Evolutionary conservation across 2,113 vertebrate genomes (phyloP).

Genomic region (Camelus dromedarius): DNA sequence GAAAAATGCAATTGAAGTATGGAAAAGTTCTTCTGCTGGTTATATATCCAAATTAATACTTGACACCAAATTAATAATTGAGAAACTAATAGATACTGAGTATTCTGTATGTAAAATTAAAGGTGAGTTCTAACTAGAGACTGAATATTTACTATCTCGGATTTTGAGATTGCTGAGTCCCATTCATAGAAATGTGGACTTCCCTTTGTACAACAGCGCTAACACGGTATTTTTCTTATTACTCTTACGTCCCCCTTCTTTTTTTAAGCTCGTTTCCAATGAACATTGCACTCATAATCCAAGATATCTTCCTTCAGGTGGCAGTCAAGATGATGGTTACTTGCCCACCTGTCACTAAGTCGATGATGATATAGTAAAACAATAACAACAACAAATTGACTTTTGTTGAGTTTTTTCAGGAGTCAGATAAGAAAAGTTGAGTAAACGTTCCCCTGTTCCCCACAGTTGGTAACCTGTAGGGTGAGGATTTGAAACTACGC

Average conservation of each 20-base stretch:
- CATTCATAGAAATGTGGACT: neutral
- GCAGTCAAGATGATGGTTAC: neutral
- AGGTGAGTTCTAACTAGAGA: neutral
- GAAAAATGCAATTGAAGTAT: neutral
- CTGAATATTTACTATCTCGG: neutral
- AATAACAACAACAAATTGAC: neutral
- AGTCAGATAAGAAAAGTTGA: neutral
- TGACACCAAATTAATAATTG: neutral
- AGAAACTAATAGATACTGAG: neutral
- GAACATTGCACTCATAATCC: neutral
- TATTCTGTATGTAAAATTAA: slow-evolving; percentile 11
- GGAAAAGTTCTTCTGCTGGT: neutral
- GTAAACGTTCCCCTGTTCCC: neutral
- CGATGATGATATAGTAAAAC: neutral
- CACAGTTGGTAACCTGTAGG: neutral
- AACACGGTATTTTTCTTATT: neutral
- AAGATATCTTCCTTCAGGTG: neutral
- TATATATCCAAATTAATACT: neutral
- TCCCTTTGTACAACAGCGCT: neutral
- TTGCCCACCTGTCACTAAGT: neutral
- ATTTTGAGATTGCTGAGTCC: neutral
- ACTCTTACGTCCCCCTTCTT: neutral
- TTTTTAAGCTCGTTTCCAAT: neutral
- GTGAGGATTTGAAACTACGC: neutral
- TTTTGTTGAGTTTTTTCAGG: neutral